Evolutionary conservation across 2,113 vertebrate species (phyloP).

Genomic region (Rhagologus leucostigma): DNA sequence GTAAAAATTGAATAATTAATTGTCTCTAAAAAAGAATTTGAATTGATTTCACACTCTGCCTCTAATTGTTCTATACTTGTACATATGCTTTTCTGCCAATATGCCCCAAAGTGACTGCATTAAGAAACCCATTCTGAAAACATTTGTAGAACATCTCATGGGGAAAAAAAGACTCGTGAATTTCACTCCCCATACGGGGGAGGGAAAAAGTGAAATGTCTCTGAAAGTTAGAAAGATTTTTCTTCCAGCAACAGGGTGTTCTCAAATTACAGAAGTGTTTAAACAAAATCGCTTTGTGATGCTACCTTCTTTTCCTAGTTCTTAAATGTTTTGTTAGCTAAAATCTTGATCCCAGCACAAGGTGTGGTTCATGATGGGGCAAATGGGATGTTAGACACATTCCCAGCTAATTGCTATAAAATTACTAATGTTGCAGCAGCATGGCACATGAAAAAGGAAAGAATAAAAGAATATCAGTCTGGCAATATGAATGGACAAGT

Average conservation of each 20-base stretch:
- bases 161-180: neutral
- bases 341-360: neutral
- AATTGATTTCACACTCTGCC: neutral
- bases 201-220: neutral
- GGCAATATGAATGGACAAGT: neutral
- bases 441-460: neutral
- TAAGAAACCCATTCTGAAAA: neutral
- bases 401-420: neutral
- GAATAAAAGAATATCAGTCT: neutral
- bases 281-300: neutral
- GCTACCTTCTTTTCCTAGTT: neutral
- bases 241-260: neutral
- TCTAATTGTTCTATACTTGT: neutral
- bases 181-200: neutral
- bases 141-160: neutral
- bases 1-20: neutral
- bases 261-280: neutral
- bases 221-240: neutral
- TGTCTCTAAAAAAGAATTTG: neutral
- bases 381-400: neutral
- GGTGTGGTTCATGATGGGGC: neutral
- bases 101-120: neutral
- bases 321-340: neutral
- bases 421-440: neutral
- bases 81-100: neutral